Evolutionary conservation across 2,113 vertebrate species (phyloP), one percentile per base, ranked within the genome.

Genomic region (Strix uralensis): DNA sequence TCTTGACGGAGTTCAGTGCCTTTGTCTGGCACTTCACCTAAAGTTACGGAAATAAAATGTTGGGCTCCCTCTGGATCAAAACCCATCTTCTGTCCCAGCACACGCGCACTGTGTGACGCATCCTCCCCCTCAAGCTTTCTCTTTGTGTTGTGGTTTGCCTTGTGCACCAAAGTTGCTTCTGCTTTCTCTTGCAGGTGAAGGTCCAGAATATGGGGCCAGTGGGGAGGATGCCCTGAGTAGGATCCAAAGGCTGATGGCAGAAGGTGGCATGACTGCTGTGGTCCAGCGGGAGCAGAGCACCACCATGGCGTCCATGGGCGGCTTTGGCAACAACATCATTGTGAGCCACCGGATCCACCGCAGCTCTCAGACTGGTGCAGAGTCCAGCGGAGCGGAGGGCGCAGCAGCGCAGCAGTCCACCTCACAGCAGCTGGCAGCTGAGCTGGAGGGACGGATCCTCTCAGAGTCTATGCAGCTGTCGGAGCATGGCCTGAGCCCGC

Each of bases 231-330:
- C 99, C 29, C 98, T 99, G 95, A 99, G 99, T 1, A 98, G 99
- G 32, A 99, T 99, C 97, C 99, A 99, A 49, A 98, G 99, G 61
- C 98, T 99, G 86, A 99, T 99, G 91, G 99, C 99, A 0, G 99
- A 99, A 90, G 99, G 99, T 5, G 99, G 99, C 20, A 99, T 99
- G 99, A 99, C 99, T 0, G 99, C 99, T 0, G 99, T 99, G 97
- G 99, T 99, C 22, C 99, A 99, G 97, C 98, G 99, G 62, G 99
- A 99, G 97, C 99, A 99, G 98, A 99, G 99, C 98, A 99, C 99
- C 97, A 99, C 99, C 89, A 99, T 99, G 99, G 99, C 99, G 1
- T 99, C 99, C 73, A 99, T 99, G 99, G 99, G 99, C 0, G 99
- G 99, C 94, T 99, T 99, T 7, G 99, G 99, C 63, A 99, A 99